Percentiles rank a stretch among this genome's conserved stretches.
Evolutionary conservation across 37 sponge, comb jelly and placozoan genomes (phyloP).

Genomic region (Cladorhizidae sp.): DNA sequence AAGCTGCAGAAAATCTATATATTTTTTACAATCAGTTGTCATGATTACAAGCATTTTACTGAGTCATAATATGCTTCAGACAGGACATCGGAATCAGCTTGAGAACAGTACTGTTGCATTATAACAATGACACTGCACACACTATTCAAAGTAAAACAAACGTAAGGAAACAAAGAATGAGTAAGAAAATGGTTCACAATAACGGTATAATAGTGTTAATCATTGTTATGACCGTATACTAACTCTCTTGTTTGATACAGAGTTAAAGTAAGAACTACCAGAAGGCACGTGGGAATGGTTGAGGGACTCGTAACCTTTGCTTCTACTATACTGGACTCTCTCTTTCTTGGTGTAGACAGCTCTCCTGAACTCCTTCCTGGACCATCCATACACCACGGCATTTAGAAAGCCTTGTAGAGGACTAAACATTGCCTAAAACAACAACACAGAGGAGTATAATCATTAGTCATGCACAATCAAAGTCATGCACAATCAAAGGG

Average conservation of each 20-base stretch:
- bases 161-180: background rate
- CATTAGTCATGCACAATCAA: background rate
- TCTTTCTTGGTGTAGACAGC: constrained; percentile 5
- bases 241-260: background rate
- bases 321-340: background rate
- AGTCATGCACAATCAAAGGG: too few species aligned
- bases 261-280: background rate
- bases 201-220: background rate
- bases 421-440: constrained; percentile 55
- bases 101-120: background rate
- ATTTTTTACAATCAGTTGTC: background rate
- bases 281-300: background rate
- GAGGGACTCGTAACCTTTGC: constrained; percentile 13
- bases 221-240: background rate
- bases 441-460: background rate
- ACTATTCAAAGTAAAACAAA: background rate
- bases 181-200: background rate
- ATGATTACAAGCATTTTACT: too few species aligned
- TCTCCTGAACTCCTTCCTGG: constrained; percentile 59
- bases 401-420: constrained; percentile 81
- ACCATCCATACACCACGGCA: constrained; percentile 75
- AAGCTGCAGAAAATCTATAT: background rate
- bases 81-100: too few species aligned
- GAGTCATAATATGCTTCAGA: too few species aligned
- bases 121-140: background rate